Evolutionary conservation across 2,797 vertebrate species (phyloP), one percentile per base, ranked within the genome.

Genomic region (Clamator glandarius): DNA sequence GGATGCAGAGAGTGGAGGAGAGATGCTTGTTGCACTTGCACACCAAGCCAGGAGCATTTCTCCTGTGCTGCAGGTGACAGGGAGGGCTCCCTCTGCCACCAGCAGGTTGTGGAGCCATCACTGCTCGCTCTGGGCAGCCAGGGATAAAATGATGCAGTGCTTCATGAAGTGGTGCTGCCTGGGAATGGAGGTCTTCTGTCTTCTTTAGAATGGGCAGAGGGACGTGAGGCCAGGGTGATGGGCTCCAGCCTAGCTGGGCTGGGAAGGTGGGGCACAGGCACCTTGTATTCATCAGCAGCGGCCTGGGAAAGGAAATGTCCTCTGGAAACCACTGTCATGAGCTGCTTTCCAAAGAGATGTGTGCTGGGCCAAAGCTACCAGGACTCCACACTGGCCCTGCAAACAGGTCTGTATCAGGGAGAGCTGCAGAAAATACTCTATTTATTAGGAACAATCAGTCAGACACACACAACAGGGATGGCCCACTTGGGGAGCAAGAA

Each of bases 221-320:
- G 39, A 8, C 15, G 58, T 9, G 14, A 35, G 54, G 29, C 20
- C 51, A 11, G 14, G 6, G 13, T 11, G 33, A 15, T 26, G 42
- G 31, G 35, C 17, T 41, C 14, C 58, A 78, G 46, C 23, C 44
- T 48, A 4, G 21, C 28, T 28, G 36, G 1, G 6, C 41, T 42
- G 46, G 46, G 67, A 28, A 24, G 0, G 0, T 4, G 29, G 39
- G 44, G 28, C 55, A 66, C 11, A 14, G 28, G 41, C 25, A 31
- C 11, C 10, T 25, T 0, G 0, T 25, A 50, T 11, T 72, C 50
- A 1, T 55, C 46, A 44, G 59, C 2, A 0, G 2, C 5, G 10
- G n/a, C 29, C n/a, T 57, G 31, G 42, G 55, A 57, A 61, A 35
- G 44, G 74, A 75, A 81, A 26, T 0, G 0, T 51, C 48, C 21